These are phyloP conservation scores for Clusia tigrina DNA, from an alignment of 2,888 invertebrate genomes.

Conservation along the genomic window DNA sequence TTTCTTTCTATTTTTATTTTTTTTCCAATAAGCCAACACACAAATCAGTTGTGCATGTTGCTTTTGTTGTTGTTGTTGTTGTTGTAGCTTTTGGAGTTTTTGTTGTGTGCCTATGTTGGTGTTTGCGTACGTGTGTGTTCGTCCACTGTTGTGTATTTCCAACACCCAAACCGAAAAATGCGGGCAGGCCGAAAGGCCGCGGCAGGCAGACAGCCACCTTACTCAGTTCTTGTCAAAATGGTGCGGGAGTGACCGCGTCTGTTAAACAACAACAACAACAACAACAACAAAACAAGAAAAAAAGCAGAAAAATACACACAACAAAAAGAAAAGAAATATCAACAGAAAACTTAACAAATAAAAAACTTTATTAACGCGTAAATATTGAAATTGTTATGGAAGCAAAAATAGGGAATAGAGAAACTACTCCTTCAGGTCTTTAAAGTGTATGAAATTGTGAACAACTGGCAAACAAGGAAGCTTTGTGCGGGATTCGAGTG, in stretches of 20 bases:
- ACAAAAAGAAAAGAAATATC: background rate
- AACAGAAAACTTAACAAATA: too few species aligned
- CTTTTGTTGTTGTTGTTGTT: background rate
- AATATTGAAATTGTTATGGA: slow-evolving; percentile 17
- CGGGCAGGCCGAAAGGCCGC: background rate
- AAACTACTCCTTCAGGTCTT: slow-evolving; percentile 26
- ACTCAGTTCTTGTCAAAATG: slow-evolving; percentile 40
- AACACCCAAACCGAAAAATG: background rate
- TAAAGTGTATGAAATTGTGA: background rate
- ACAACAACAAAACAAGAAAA: slow-evolving; percentile 9
- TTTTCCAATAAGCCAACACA: slow-evolving; percentile 5
- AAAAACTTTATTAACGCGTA: slow-evolving; percentile 33
- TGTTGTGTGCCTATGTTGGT: background rate
- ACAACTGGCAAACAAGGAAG: too few species aligned
- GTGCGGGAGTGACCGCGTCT: slow-evolving; percentile 30
- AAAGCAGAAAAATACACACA: background rate
- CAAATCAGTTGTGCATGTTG: background rate
- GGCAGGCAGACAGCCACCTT: background rate
- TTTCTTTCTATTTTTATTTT: slow-evolving; percentile 32
- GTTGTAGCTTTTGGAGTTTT: background rate
- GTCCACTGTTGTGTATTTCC: background rate
- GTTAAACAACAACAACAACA: slow-evolving; percentile 6
- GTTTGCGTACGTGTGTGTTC: background rate
- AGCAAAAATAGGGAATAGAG: slow-evolving; percentile 14
- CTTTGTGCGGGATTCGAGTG: too few species aligned